Evolutionary conservation across 2,888 invertebrate genomes (phyloP).

Genomic region (Thera obeliscata): DNA sequence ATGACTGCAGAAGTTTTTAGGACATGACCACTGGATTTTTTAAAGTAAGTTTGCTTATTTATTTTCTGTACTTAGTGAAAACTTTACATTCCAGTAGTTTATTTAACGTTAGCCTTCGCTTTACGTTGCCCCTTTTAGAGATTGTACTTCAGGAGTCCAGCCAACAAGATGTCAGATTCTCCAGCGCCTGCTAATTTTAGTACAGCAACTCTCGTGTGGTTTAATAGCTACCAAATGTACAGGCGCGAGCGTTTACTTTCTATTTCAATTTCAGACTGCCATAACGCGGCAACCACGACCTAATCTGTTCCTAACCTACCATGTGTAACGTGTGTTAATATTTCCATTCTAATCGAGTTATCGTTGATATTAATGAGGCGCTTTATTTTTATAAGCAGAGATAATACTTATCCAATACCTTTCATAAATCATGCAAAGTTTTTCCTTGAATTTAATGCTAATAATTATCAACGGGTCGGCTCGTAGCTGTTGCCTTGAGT

Average conservation of each 20-base stretch:
- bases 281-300: neutral
- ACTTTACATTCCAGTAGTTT: too few relatives aligned
- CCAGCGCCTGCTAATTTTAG: constrained; percentile 6
- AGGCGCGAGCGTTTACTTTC: constrained; percentile 9
- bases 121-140: too few relatives aligned
- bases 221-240: constrained; percentile 5
- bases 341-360: neutral
- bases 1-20: neutral
- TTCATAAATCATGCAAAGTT: constrained; percentile 7
- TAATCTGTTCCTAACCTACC: neutral
- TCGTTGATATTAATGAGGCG: neutral
- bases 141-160: too few relatives aligned
- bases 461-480: constrained; percentile 28
- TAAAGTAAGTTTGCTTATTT: too few relatives aligned
- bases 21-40: too few relatives aligned
- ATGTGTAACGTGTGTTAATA: neutral
- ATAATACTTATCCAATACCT: constrained; percentile 2
- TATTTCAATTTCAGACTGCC: constrained; percentile 9
- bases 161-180: neutral
- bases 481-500: constrained; percentile 47
- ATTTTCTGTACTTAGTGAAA: too few relatives aligned
- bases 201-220: constrained; percentile 9
- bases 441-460: constrained; percentile 22
- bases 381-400: neutral
- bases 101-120: too few relatives aligned